A percentile compares a stretch with the other conserved stretches of the same genome.
Evolutionary conservation across 2,797 vertebrate genomes (phyloP).

Genomic region (Enteromius trimaculatus): DNA sequence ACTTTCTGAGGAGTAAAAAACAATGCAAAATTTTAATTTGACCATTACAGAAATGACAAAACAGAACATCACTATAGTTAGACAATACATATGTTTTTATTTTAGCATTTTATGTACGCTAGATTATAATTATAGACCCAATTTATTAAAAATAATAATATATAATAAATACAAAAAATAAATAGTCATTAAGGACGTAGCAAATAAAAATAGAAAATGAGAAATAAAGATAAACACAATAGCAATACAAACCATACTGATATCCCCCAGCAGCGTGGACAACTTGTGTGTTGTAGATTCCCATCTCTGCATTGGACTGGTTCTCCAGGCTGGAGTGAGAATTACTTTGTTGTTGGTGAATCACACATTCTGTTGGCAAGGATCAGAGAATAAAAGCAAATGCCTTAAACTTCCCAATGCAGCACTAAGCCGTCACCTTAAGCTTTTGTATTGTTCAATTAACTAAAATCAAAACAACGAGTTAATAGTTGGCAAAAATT

Average conservation of each 20-base stretch:
- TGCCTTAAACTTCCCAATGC: not conserved
- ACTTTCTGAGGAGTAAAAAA: constrained; percentile 15
- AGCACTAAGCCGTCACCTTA: constrained; percentile 6
- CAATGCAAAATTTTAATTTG: not conserved
- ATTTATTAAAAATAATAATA: not conserved
- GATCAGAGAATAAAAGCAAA: not conserved
- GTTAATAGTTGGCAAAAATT: not conserved
- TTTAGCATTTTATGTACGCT: not conserved
- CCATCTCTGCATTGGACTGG: not conserved
- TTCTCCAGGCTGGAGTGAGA: not conserved
- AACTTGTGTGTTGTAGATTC: constrained; percentile 3
- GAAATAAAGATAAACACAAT: not conserved
- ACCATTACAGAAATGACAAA: not conserved
- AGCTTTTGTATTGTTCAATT: not conserved
- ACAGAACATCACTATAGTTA: not conserved
- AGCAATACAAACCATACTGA: constrained; percentile 38
- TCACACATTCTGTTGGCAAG: constrained; percentile 34
- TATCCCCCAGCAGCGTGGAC: not conserved
- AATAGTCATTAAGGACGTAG: not conserved
- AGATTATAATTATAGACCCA: not conserved
- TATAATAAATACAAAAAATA: constrained; percentile 2
- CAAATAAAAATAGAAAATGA: not conserved
- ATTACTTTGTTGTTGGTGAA: constrained; percentile 36
- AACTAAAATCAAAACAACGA: constrained; percentile 10
- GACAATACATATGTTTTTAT: not conserved